Percentiles rank a stretch among this genome's conserved stretches.
phyloP scores from a whole-genome alignment of 2,113 vertebrate species.

The Corydoras maculifer region DNA sequence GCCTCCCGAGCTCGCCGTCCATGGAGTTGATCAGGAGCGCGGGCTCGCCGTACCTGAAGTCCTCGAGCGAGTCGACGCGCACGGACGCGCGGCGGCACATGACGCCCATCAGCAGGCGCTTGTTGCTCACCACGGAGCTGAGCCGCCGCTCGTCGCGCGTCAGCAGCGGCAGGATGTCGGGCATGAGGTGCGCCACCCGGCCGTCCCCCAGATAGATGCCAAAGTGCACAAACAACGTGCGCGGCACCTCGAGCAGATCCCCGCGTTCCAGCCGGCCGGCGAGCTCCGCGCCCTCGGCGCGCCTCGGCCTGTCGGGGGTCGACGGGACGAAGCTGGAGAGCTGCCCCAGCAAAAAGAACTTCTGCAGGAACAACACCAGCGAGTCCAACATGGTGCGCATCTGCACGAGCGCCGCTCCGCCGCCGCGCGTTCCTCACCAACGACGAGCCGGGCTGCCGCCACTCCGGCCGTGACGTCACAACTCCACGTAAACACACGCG shows the following conservation, averaged over 20 bases:
- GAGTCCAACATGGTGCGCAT: conserved; percentile 65
- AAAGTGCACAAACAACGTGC: conserved; percentile 87
- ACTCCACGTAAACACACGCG: background rate
- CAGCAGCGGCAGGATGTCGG: conserved; percentile 81
- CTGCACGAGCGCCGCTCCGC: background rate
- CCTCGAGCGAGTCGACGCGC: conserved; percentile 88
- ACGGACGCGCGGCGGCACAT: conserved; percentile 76
- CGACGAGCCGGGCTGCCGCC: background rate
- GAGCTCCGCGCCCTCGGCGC: conserved; percentile 42
- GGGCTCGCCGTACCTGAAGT: conserved; percentile 85
- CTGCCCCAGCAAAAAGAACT: conserved; percentile 71
- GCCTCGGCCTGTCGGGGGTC: conserved; percentile 27
- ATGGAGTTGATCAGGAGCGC: conserved; percentile 80
- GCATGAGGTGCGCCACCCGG: conserved; percentile 91
- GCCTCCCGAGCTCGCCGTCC: conserved; percentile 67
- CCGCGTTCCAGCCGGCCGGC: conserved; percentile 70
- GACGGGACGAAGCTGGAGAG: conserved; percentile 54
- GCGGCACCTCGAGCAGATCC: conserved; percentile 87
- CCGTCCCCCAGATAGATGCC: conserved; percentile 91
- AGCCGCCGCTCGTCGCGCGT: conserved; percentile 62
- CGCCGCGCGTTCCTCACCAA: background rate
- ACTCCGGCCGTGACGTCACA: conserved; percentile 9
- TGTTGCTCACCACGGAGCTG: conserved; percentile 79
- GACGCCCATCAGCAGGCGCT: conserved; percentile 82
- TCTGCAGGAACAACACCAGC: conserved; percentile 74